A percentile compares a stretch with the other conserved stretches of the same genome.
Evolutionary conservation across 1,140 invertebrate genomes (phyloP).

Genomic region (Lepidurus apus): DNA sequence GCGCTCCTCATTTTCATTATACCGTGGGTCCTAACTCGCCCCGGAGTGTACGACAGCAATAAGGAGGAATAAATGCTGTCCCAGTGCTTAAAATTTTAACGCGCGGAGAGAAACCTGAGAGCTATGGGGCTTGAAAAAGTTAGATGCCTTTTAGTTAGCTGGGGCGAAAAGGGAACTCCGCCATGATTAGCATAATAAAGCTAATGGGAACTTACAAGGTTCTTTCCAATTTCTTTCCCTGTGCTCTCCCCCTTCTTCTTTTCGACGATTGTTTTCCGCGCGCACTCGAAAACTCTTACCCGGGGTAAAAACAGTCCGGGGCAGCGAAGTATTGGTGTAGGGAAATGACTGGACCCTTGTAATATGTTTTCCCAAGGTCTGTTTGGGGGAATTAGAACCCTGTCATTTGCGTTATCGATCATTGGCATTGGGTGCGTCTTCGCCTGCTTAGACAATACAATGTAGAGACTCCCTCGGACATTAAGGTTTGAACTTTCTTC

Average conservation of each 20-base stretch:
- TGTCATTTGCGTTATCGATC: constrained; percentile 19
- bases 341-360: not conserved
- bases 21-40: constrained; percentile 3
- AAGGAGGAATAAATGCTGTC: constrained; percentile 19
- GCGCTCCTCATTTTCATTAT: constrained; percentile 19
- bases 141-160: not conserved
- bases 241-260: not conserved
- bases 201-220: constrained; percentile 21
- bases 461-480: not conserved
- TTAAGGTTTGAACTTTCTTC: not conserved
- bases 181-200: constrained; percentile 13
- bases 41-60: constrained; percentile 3
- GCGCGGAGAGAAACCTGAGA: not conserved
- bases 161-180: not conserved
- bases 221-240: not conserved
- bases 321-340: not conserved
- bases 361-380: not conserved
- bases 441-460: not conserved
- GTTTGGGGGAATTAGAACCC: not conserved
- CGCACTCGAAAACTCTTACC: not conserved
- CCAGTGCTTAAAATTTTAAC: constrained; percentile 3
- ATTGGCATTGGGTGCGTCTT: not conserved
- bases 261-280: constrained; percentile 1
- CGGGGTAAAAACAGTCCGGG: not conserved
- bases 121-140: not conserved